Base-by-base conservation (phyloP, 2,888 invertebrate species). In the Craniophora ligustri region DNA sequence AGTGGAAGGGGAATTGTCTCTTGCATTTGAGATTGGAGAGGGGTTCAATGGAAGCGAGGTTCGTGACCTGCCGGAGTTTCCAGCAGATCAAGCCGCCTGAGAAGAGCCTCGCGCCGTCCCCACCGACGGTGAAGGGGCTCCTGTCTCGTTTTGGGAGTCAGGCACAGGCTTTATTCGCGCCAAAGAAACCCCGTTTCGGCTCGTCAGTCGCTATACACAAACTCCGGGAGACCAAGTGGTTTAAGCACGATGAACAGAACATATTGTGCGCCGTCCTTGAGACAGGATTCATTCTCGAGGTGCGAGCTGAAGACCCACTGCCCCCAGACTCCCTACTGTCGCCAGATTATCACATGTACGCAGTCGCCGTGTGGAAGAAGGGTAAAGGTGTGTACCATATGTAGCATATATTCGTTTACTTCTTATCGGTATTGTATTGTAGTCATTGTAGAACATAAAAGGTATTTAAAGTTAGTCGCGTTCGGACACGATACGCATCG, bases 141-240 rank as follows among this genome's bases (percentile, higher is more conserved):
- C 87, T 94, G 75, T 93, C 94, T 79, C 91, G 94, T 39, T 94
- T 94, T 79, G 94, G 94, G 78, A 94, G 94, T 75, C 94, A 94
- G 85, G 94, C 94, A 59, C 93, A 94, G 79, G 94, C 94, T 67
- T 79, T 94, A 63, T 94, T 91, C 83, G 94, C 91, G 76, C 92
- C 91, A 45, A 94, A 94, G 76, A 93, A 93, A 75, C 91, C 89
- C 65, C 86, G 94, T 61, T 94, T 95, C 84, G 95, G 94, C 59
- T 95, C 95, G 60, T 95, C 95, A 42, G 95, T 96, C 30, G 95
- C 96, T 40, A 95, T 95, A 60, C 96, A 96, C 82, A 96, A 96
- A 80, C 90, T 96, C 69, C 93, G 96, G 64, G 96, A 96, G 83
- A 95, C 96, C 62, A 96, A 96, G 93, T 96, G 96, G 96, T 96